Evolutionary conservation across 2,888 invertebrate genomes (phyloP).

Genomic region (Serripes groenlandicus): DNA sequence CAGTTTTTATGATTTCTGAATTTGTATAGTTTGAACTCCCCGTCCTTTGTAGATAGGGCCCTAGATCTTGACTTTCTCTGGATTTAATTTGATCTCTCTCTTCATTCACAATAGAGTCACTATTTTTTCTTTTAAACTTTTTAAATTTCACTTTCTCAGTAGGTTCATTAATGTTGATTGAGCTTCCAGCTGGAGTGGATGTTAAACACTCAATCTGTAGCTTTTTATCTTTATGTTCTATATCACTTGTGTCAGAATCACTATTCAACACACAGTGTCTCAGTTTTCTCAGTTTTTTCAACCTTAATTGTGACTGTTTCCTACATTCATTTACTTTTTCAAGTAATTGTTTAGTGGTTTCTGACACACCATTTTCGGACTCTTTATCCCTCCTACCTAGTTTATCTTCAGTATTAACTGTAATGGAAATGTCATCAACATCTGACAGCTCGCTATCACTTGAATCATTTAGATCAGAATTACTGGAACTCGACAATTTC

Average conservation of each 20-base stretch:
- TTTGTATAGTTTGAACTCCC: neutral
- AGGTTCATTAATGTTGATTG: neutral
- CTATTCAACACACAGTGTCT: constrained; percentile 70
- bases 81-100: constrained; percentile 22
- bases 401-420: neutral
- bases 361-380: neutral
- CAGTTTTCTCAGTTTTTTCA: constrained; percentile 73
- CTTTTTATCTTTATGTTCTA: constrained; percentile 20
- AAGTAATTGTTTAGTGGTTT: neutral
- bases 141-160: constrained; percentile 47
- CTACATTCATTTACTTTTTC: constrained; percentile 11
- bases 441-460: constrained; percentile 3
- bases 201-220: constrained; percentile 11
- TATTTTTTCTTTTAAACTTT: constrained; percentile 37
- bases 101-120: constrained; percentile 13
- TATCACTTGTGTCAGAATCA: constrained; percentile 64
- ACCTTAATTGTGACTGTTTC: constrained; percentile 38
- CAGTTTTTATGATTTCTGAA: constrained; percentile 14
- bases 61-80: constrained; percentile 44
- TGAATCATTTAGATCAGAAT: constrained; percentile 40
- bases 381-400: no score
- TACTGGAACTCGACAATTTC: constrained; percentile 44
- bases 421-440: neutral
- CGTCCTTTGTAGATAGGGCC: constrained; percentile 66
- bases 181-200: constrained; percentile 4